Percentiles rank a stretch among this genome's conserved stretches.
Conservation (phyloP, 2,888 invertebrate species). For the Caenorhabditis macrosperma region DNA sequence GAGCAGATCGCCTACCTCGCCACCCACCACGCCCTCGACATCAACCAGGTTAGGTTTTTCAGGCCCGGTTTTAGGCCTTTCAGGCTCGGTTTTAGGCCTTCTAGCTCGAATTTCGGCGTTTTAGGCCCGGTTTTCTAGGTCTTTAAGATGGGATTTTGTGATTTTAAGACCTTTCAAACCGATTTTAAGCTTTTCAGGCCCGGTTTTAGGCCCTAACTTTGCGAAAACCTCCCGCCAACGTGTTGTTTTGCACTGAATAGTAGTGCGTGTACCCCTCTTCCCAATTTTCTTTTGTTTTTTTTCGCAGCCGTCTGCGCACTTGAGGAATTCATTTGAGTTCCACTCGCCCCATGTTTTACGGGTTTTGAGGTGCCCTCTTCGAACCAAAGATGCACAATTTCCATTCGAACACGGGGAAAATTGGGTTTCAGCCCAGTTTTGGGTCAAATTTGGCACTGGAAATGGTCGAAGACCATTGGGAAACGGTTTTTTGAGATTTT, state of each 20-base stretch:
- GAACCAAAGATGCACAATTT: too few relatives aligned
- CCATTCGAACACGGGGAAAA: too few relatives aligned
- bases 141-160: too few relatives aligned
- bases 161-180: too few relatives aligned
- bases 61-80: neutral
- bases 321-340: neutral
- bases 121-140: neutral
- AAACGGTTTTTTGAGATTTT: too few relatives aligned
- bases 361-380: too few relatives aligned
- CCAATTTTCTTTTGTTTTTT: too few relatives aligned
- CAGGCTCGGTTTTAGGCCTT: neutral
- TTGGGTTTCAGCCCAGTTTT: too few relatives aligned
- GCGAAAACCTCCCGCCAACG: neutral
- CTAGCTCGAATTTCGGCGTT: neutral
- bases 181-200: neutral
- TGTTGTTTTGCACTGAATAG: neutral
- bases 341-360: too few relatives aligned
- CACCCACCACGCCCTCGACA: slow-evolving; percentile 22
- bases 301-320: neutral
- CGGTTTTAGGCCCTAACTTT: too few relatives aligned
- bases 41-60: slow-evolving; percentile 28
- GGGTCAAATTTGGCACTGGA: too few relatives aligned
- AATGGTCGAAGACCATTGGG: too few relatives aligned
- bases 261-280: neutral
- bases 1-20: slow-evolving; percentile 47